These are phyloP conservation scores for Hycleus cichorii DNA, from an alignment of 1,140 invertebrate genomes.

Conservation along the genomic window DNA sequence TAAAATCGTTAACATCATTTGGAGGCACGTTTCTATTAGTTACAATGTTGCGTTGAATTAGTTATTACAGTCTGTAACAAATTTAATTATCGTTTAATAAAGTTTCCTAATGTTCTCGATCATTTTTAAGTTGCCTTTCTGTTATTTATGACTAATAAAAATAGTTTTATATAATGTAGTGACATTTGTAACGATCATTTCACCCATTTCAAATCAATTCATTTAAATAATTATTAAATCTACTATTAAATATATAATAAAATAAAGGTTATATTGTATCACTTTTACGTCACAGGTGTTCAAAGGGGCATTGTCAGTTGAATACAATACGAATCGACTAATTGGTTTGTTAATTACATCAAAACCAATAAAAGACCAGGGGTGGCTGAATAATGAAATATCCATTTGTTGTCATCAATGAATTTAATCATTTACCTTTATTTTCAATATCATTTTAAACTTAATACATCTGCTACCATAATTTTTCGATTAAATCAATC, in stretches of 20 bases:
- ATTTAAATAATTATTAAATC: too few relatives aligned
- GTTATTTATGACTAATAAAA: too few relatives aligned
- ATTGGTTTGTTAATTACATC: slow-evolving; percentile 22
- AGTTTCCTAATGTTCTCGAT: too few relatives aligned
- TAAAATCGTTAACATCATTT: slow-evolving; percentile 2
- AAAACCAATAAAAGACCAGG: slow-evolving; percentile 8
- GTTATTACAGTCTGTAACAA: slow-evolving; percentile 11
- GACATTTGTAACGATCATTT: too few relatives aligned
- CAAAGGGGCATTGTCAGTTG: slow-evolving; percentile 4
- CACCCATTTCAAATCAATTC: too few relatives aligned
- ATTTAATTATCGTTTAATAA: slow-evolving; percentile 1
- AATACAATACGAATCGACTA: slow-evolving; percentile 10
- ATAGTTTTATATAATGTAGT: too few relatives aligned
- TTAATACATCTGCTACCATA: too few relatives aligned
- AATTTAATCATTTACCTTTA: too few relatives aligned
- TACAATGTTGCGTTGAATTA: slow-evolving; percentile 9
- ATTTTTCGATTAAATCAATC: too few relatives aligned
- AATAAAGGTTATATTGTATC: neutral
- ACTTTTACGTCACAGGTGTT: slow-evolving; percentile 16
- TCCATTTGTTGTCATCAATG: slow-evolving; percentile 10
- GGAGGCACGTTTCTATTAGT: slow-evolving; percentile 3
- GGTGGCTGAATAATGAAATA: slow-evolving; percentile 14
- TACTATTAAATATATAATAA: too few relatives aligned
- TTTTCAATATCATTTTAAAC: too few relatives aligned
- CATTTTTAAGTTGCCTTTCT: too few relatives aligned